Evolutionary conservation across 2,888 invertebrate genomes (phyloP), one percentile per base, ranked within the genome.

Genomic region (Drosophila falleni): DNA sequence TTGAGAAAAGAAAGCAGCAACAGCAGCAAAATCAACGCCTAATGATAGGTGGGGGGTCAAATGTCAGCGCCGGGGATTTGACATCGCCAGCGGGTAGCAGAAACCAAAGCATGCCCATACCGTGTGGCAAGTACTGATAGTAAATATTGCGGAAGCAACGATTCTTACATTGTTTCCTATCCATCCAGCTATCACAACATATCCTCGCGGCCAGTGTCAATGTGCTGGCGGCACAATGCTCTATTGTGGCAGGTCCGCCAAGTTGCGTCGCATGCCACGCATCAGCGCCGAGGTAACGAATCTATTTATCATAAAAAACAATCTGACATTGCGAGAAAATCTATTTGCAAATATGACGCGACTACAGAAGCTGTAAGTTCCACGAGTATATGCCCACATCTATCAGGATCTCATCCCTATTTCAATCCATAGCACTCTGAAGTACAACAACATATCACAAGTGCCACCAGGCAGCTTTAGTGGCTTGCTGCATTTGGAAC

Each of bases 361-460:
- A 50, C 77, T 91, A 31, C 80, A 83, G 58, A 87, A 81, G 70
- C 79, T 91, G 91, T 90, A 77, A 91, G 90, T 85, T 29, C 2
- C 23, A 23, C 3, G 23, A 23, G 23, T n/a, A n/a, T 1, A 3
- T 13, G 13, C 2, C 1, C 19, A 10, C 10, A 13, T 10, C n/a
- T n/a, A 51, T 15, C 23, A 37, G 26, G 0, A 6, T 37, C 35
- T 35, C 33, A 50, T 35, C 9, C 9, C 15, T 1, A 19, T 31
- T 47, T 3, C 15, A 10, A 16, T 11, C 10, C 9, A n/a, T 59
- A 92, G 92, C 66, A 91, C 91, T 35, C 87, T 92, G 35, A 92
- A 90, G 63, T 78, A 90, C 75, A 90, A 92, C 79, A 92, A 91
- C 90, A 92, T 93, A 91, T 91, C 92, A 88, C 78, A 77, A 10